Percentiles rank a stretch among this genome's conserved stretches.
These are phyloP conservation scores for Ctenicera cuprea DNA, from an alignment of 2,888 invertebrate species.

Conservation along the genomic window DNA sequence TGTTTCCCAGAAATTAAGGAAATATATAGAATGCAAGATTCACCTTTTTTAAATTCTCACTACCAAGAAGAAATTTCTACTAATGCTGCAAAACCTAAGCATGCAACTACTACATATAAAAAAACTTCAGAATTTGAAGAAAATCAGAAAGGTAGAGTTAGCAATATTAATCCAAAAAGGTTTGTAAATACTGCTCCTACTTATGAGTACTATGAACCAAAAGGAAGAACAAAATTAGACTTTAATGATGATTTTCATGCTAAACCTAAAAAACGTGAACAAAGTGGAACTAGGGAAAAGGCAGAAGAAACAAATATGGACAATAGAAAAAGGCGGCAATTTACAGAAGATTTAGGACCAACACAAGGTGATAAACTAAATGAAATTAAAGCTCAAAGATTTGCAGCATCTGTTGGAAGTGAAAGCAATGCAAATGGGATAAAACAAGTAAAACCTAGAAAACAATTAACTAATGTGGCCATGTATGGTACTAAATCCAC, in stretches of 20 bases:
- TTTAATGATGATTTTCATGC: constrained; percentile 15
- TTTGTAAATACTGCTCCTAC: neutral
- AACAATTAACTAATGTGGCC: neutral
- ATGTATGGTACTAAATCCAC: neutral
- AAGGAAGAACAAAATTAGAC: neutral
- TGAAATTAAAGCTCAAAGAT: constrained; percentile 61
- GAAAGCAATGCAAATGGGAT: neutral
- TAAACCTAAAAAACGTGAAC: constrained; percentile 22
- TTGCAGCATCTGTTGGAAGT: neutral
- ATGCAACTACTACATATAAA: constrained; percentile 13
- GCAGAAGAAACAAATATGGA: neutral
- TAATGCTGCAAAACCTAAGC: neutral
- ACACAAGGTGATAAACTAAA: constrained; percentile 77
- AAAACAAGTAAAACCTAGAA: neutral
- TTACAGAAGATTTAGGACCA: constrained; percentile 33
- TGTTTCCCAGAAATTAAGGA: neutral
- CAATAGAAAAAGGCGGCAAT: constrained; percentile 15
- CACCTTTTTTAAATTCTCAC: neutral
- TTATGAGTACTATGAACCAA: neutral
- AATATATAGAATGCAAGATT: neutral
- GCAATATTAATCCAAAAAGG: neutral
- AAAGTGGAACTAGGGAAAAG: constrained; percentile 29
- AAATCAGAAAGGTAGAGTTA: neutral
- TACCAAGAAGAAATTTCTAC: neutral
- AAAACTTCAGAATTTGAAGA: neutral